These are phyloP conservation scores for Catocala nupta DNA, from an alignment of 2,888 invertebrate species.

Conservation along the genomic window DNA sequence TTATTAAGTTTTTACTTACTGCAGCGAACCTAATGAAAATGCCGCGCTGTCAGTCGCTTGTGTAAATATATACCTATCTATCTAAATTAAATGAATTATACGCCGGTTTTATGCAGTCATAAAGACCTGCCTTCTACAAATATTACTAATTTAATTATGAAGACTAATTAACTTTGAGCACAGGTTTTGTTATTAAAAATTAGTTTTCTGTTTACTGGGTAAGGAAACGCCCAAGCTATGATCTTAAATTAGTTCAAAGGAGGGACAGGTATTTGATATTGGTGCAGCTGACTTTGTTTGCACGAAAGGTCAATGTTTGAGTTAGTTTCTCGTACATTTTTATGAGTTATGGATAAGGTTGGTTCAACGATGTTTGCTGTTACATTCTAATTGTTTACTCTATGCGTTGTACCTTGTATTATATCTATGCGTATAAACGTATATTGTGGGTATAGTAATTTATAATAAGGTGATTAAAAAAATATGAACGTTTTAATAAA, in stretches of 20 bases:
- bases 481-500: no score
- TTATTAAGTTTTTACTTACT: slow-evolving; percentile 86
- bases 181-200: slow-evolving; percentile 39
- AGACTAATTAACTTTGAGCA: slow-evolving; percentile 40
- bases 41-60: slow-evolving; percentile 72
- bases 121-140: slow-evolving; percentile 37
- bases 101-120: slow-evolving; percentile 43
- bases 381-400: slow-evolving; percentile 69
- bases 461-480: no score
- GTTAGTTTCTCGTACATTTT: slow-evolving; percentile 74
- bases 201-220: slow-evolving; percentile 16
- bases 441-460: no score
- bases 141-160: slow-evolving; percentile 47
- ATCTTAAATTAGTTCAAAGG: slow-evolving; percentile 7
- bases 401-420: no score
- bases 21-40: slow-evolving; percentile 84
- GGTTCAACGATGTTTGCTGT: slow-evolving; percentile 73
- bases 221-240: slow-evolving; percentile 5
- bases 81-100: slow-evolving; percentile 59
- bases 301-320: slow-evolving; percentile 68
- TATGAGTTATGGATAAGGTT: slow-evolving; percentile 84
- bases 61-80: slow-evolving; percentile 34
- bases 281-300: slow-evolving; percentile 62
- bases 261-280: slow-evolving; percentile 27
- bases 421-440: no score